Percentiles rank a stretch among this genome's conserved stretches.
Conservation (phyloP, 2,797 vertebrate genomes). For the Champsocephalus esox region DNA sequence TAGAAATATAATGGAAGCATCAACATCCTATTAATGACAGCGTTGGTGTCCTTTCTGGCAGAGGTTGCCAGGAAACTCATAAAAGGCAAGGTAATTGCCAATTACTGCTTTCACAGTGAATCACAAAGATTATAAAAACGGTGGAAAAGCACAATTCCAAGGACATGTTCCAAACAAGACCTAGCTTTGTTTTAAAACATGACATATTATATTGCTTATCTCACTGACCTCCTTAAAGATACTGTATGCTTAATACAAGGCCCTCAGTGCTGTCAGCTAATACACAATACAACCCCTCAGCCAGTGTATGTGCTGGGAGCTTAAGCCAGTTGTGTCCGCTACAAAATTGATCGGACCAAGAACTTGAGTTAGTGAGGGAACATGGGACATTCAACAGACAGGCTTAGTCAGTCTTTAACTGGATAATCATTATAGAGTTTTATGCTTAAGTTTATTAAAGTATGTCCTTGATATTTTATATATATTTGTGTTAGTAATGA, state of each 20-base stretch:
- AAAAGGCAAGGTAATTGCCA: slow-evolving; percentile 24
- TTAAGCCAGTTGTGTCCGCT: no score
- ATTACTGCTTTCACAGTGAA: slow-evolving; percentile 6
- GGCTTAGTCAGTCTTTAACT: no score
- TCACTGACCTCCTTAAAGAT: not conserved
- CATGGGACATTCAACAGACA: no score
- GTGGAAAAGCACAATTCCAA: not conserved
- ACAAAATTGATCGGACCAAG: no score
- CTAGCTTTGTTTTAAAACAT: slow-evolving; percentile 12
- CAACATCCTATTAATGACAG: slow-evolving; percentile 11
- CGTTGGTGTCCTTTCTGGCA: slow-evolving; percentile 33
- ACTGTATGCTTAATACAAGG: slow-evolving; percentile 3
- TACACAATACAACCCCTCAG: not conserved
- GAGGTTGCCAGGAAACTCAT: slow-evolving; percentile 30
- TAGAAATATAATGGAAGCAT: slow-evolving; percentile 46
- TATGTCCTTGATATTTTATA: no score
- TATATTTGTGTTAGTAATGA: no score
- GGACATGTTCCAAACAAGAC: slow-evolving; percentile 1
- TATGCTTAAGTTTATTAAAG: no score
- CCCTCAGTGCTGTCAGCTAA: not conserved
- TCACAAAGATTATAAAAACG: slow-evolving; percentile 9
- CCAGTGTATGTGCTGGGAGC: no score
- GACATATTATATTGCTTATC: not conserved
- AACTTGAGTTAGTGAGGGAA: no score
- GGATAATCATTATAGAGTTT: no score